phyloP scores from a whole-genome alignment of 2,888 invertebrate genomes.

The Tromatobia lineatoria region DNA sequence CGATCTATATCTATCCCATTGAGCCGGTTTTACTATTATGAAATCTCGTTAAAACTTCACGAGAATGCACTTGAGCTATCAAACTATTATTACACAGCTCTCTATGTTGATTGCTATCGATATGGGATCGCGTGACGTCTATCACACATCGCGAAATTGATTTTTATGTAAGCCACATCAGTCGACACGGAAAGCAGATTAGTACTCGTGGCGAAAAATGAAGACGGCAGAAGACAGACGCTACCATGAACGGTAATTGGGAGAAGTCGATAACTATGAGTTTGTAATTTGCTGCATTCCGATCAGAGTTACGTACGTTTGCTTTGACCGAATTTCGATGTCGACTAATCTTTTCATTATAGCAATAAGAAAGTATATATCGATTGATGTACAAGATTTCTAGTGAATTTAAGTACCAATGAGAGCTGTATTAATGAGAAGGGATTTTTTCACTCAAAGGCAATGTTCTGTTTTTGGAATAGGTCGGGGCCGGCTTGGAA shows the following conservation, averaged over 20 bases:
- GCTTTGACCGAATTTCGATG: not conserved
- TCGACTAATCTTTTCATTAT: not conserved
- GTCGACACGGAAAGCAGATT: not conserved
- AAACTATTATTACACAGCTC: constrained; percentile 19
- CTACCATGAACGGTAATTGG: not conserved
- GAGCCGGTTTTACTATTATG: constrained; percentile 1
- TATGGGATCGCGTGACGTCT: not conserved
- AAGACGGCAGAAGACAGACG: not conserved
- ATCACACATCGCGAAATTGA: not conserved
- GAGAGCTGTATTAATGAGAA: not conserved
- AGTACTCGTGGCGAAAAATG: not conserved
- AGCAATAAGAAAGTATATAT: not conserved
- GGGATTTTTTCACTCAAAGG: not conserved
- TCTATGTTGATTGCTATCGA: constrained; percentile 21
- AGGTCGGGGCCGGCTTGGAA: too few relatives aligned
- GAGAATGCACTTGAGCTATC: constrained; percentile 14
- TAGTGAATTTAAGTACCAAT: not conserved
- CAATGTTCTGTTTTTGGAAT: too few relatives aligned
- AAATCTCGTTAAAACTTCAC: constrained; percentile 17
- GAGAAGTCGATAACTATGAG: not conserved
- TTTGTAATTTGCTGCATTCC: not conserved
- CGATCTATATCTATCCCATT: not conserved
- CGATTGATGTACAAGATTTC: too few relatives aligned
- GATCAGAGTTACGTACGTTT: not conserved
- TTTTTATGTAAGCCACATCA: constrained; percentile 17